phyloP scores from a whole-genome alignment of 2,888 invertebrate species.

The Stomorhina lunata region DNA sequence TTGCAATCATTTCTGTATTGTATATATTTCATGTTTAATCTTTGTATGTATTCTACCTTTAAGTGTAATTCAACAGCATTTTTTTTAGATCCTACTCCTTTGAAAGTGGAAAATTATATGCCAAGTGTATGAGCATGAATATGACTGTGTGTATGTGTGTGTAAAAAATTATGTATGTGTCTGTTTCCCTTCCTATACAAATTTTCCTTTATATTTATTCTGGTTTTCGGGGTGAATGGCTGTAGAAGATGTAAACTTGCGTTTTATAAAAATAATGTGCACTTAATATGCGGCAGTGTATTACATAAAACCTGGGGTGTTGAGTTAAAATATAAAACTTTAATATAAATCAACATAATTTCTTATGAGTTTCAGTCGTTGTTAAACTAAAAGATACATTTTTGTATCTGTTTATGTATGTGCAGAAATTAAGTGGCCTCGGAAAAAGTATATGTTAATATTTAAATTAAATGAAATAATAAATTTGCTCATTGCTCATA shows the following conservation, averaged over 20 bases:
- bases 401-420: too few species aligned
- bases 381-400: background rate
- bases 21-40: background rate
- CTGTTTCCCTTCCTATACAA: background rate
- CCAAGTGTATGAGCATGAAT: too few species aligned
- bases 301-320: conserved; percentile 32
- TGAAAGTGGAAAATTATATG: background rate
- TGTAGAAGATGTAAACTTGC: conserved; percentile 38
- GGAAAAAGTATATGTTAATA: too few species aligned
- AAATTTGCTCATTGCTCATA: too few species aligned
- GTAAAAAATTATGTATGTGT: background rate
- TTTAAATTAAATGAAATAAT: too few species aligned
- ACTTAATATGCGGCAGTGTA: conserved; percentile 24
- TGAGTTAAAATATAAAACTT: conserved; percentile 28
- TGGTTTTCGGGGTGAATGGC: conserved; percentile 43
- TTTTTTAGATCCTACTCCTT: background rate
- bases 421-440: too few species aligned
- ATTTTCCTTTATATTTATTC: background rate
- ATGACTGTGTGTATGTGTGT: background rate
- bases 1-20: background rate
- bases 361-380: background rate
- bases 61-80: conserved; percentile 26
- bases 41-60: conserved; percentile 1
- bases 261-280: conserved; percentile 28
- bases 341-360: conserved; percentile 28